These are phyloP conservation scores for Rhopalosiphum maidis DNA, from an alignment of 1,140 invertebrate genomes.

Conservation along the genomic window DNA sequence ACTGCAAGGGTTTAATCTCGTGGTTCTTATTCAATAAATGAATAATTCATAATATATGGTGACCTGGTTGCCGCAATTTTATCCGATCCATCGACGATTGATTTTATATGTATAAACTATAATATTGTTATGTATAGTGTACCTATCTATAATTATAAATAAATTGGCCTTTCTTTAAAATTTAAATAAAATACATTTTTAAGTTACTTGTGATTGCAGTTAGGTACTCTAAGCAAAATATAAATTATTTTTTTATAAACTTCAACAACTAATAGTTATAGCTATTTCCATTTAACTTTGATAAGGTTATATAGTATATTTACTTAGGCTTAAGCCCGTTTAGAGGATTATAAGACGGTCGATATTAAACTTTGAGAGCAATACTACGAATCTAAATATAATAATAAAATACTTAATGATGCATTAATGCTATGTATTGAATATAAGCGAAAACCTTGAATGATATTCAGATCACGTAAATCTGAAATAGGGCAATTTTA, in stretches of 20 bases:
- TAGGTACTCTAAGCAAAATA: background rate
- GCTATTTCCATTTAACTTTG: background rate
- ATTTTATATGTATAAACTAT: background rate
- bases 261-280: background rate
- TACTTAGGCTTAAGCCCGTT: background rate
- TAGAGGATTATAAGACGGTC: background rate
- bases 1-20: background rate
- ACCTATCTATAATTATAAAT: background rate
- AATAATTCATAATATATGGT: slow-evolving; percentile 23
- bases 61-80: background rate
- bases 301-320: slow-evolving; percentile 2
- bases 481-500: slow-evolving; percentile 39
- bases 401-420: slow-evolving; percentile 36
- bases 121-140: too few relatives aligned
- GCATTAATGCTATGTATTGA: slow-evolving; percentile 5
- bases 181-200: background rate
- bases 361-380: background rate
- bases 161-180: background rate
- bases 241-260: background rate
- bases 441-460: background rate
- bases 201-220: background rate
- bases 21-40: background rate
- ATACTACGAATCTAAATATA: background rate
- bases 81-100: background rate
- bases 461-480: slow-evolving; percentile 52